Evolutionary conservation across 2,888 invertebrate species (phyloP).

Genomic region (Dasysyrphus tricinctus): DNA sequence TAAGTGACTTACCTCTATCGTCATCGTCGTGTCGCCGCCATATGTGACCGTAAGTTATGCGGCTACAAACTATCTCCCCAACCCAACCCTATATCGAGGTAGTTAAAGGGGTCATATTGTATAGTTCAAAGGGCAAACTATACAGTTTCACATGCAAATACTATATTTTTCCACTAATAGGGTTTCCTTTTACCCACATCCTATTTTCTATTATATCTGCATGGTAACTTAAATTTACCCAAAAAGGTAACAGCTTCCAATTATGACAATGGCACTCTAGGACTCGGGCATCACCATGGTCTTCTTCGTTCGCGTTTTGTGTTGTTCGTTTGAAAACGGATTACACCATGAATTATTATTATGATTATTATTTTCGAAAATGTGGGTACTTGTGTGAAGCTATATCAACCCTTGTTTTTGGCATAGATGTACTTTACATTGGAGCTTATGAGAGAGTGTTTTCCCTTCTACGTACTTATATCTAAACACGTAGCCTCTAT

Average conservation of each 20-base stretch:
- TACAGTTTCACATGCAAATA: slow-evolving; percentile 60
- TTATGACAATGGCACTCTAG: slow-evolving; percentile 58
- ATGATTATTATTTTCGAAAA: slow-evolving; percentile 71
- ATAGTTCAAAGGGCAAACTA: slow-evolving; percentile 66
- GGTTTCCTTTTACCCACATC: slow-evolving; percentile 26
- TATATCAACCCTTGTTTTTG: slow-evolving; percentile 41
- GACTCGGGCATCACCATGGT: slow-evolving; percentile 12
- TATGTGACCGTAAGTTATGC: slow-evolving; percentile 54
- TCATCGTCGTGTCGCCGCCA: slow-evolving; percentile 32
- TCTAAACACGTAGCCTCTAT: neutral
- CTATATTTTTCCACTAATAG: slow-evolving; percentile 10
- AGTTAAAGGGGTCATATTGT: slow-evolving; percentile 46
- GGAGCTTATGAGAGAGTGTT: slow-evolving; percentile 12
- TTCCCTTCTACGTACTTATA: neutral
- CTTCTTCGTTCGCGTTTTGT: slow-evolving; percentile 2
- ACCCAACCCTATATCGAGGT: neutral
- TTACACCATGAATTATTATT: slow-evolving; percentile 69
- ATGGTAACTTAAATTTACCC: slow-evolving; percentile 68
- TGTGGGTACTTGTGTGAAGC: slow-evolving; percentile 19
- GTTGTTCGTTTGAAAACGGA: slow-evolving; percentile 59
- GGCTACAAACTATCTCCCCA: slow-evolving; percentile 47
- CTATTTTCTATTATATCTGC: neutral
- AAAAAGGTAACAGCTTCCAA: slow-evolving; percentile 74
- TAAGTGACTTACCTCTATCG: slow-evolving; percentile 43
- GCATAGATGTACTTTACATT: neutral